Percentiles rank a stretch among this genome's conserved stretches.
phyloP scores from a whole-genome alignment of 2,113 vertebrate species.

The Lagopus muta region DNA sequence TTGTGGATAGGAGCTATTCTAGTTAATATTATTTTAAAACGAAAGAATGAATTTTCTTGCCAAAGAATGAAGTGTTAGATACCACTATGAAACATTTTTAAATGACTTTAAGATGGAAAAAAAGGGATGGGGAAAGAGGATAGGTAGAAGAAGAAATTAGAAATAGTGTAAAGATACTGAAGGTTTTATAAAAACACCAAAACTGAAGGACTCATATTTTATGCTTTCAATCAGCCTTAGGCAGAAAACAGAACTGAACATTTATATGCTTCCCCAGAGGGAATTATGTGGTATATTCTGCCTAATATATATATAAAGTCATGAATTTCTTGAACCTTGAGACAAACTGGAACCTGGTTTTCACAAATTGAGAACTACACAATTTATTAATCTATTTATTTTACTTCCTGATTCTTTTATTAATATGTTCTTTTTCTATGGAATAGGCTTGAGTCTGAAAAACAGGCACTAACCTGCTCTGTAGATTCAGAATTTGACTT shows the following conservation, averaged over 20 bases:
- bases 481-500: not conserved
- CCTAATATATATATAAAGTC: not conserved
- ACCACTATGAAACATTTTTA: slow-evolving; percentile 34
- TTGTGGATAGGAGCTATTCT: slow-evolving; percentile 40
- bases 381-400: not conserved
- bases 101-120: not conserved
- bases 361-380: not conserved
- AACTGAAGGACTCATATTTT: slow-evolving; percentile 13
- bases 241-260: not conserved
- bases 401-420: not conserved
- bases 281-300: not conserved
- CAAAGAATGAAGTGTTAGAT: slow-evolving; percentile 61
- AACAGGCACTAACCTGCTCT: not conserved
- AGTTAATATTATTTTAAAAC: slow-evolving; percentile 60
- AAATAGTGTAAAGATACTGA: not conserved
- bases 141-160: not conserved
- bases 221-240: not conserved
- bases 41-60: slow-evolving; percentile 60
- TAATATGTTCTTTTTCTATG: not conserved
- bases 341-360: not conserved
- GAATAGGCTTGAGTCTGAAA: not conserved
- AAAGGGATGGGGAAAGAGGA: no score
- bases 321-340: not conserved
- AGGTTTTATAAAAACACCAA: slow-evolving; percentile 17
- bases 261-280: not conserved